Evolutionary conservation across 2,113 vertebrate species (phyloP).

Genomic region (Eupsittula cactorum): DNA sequence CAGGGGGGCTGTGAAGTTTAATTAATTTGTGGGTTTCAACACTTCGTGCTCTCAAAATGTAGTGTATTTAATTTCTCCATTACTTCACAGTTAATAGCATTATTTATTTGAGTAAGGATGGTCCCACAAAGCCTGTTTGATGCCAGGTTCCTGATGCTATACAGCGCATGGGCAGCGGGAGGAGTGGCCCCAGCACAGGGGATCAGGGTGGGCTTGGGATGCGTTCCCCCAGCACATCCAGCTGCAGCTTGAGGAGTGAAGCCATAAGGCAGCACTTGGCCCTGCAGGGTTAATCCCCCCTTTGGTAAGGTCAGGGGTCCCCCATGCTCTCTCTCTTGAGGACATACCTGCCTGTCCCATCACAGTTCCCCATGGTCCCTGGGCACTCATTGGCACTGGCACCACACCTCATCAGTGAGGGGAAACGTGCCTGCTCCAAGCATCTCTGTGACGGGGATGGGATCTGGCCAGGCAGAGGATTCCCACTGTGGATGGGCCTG

Average conservation of each 20-base stretch:
- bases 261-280: not conserved
- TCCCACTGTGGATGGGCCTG: not conserved
- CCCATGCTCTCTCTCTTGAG: not conserved
- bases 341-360: not conserved
- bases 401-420: accelerated
- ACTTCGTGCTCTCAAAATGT: not conserved
- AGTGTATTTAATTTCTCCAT: not conserved
- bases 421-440: accelerated
- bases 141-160: accelerated
- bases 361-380: not conserved
- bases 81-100: not conserved
- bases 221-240: not conserved
- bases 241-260: not conserved
- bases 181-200: accelerated
- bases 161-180: accelerated
- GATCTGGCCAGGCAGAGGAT: not conserved
- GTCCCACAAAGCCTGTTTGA: accelerated
- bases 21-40: not conserved
- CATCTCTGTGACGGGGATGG: not conserved
- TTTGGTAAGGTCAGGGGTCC: too few relatives aligned
- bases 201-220: not conserved
- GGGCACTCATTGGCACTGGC: too few relatives aligned
- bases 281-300: not conserved
- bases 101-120: not conserved
- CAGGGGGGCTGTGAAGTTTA: not conserved